Percentiles rank a stretch among this genome's conserved stretches.
Conservation (phyloP, 2,797 vertebrate species). For the Salarias fasciatus region DNA sequence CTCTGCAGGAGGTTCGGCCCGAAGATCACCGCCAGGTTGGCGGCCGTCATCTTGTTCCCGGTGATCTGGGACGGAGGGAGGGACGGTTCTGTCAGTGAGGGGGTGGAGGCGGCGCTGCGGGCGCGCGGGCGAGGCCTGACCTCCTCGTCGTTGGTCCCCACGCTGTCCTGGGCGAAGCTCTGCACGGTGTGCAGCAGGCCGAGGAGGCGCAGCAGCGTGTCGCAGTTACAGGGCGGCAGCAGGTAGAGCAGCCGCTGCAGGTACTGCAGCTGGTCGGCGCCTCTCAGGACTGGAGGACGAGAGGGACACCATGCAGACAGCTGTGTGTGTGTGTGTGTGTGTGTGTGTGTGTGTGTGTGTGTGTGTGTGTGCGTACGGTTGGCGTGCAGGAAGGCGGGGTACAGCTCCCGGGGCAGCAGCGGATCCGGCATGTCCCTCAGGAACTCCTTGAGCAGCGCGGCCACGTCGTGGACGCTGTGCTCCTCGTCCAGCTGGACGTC, state of each 20-base stretch:
- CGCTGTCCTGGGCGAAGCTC: slow-evolving; percentile 82
- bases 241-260: slow-evolving; percentile 91
- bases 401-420: slow-evolving; percentile 89
- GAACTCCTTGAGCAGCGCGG: slow-evolving; percentile 93
- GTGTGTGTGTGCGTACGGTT: slow-evolving; percentile 76
- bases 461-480: slow-evolving; percentile 92
- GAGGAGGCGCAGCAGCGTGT: slow-evolving; percentile 91
- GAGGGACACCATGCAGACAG: neutral
- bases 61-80: slow-evolving; percentile 75
- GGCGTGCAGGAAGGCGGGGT: slow-evolving; percentile 89
- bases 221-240: slow-evolving; percentile 92
- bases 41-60: slow-evolving; percentile 94
- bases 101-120: neutral
- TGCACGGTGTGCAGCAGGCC: slow-evolving; percentile 86
- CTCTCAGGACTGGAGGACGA: slow-evolving; percentile 77
- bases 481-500: slow-evolving; percentile 89
- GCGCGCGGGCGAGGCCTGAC: too few relatives aligned
- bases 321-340: neutral
- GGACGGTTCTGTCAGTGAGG: neutral
- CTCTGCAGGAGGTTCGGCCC: slow-evolving; percentile 91
- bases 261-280: slow-evolving; percentile 81
- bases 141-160: slow-evolving; percentile 82
- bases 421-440: slow-evolving; percentile 90
- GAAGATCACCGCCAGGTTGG: slow-evolving; percentile 94
- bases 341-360: slow-evolving; percentile 1